Base-by-base conservation (phyloP, 2,797 vertebrate genomes). In the Eleutherodactylus coqui region DNA sequence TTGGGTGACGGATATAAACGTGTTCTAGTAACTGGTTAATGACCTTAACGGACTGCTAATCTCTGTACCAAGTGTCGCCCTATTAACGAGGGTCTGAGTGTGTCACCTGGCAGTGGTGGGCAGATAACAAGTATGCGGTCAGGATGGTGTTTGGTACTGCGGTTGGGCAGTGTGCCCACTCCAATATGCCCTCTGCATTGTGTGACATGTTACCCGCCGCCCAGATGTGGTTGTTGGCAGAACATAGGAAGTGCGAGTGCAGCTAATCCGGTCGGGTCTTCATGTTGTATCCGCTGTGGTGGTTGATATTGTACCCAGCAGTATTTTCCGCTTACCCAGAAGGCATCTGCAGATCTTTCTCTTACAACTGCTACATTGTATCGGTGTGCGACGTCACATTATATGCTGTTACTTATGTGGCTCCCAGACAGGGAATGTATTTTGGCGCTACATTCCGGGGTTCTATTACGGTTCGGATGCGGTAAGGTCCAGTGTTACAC, bases 171-270 rank as follows among this genome's bases (percentile, higher is more conserved):
- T 76, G 72, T 43, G 24, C 67, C 5, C 27, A 16, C 34, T 51
- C 3, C 51, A 84, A 64, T 73, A 76, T 76, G 32, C 10, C 29
- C 73, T 76, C 19, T 83, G 72, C 72, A 83, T 70, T 62, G 5
- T 32, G 82, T 75, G 82, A 83, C 60, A 60, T 62, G 58, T 36
- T 32, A 14, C 17, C 36, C 32, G 41, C 58, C 19, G 3, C 58
- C 70, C 82, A 76, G 72, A 84, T 76, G 72, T 84, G 41, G 73
- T 19, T 47, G 34, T 47, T 76, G 60, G 58, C 82, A 83, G 45
- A 51, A 82, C 45, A 55, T 72, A n/a, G 21, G 49, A 38, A 19
- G 24, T 58, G 8, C 24, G 24, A 73, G 43, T 41, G 47, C 43
- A 72, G 24, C 45, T 38, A 34, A 27, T 14, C 36, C 80, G n/a